Percentiles rank a stretch among this genome's conserved stretches.
Evolutionary conservation across 2,797 vertebrate species (phyloP).

Genomic region (Miopithecus talapoin): DNA sequence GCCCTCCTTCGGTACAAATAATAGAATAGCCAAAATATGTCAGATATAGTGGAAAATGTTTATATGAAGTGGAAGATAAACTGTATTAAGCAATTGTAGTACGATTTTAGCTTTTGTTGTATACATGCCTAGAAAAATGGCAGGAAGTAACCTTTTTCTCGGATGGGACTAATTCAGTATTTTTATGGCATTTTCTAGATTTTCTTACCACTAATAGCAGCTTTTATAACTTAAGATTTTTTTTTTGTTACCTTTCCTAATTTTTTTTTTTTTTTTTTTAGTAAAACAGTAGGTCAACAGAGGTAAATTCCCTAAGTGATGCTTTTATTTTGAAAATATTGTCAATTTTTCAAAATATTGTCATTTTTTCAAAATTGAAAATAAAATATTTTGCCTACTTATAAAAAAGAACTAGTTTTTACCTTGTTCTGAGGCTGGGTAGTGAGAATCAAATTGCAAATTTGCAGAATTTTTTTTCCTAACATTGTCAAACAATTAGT

Average conservation of each 20-base stretch:
- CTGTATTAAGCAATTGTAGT: not conserved
- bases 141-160: not conserved
- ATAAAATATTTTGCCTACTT: not conserved
- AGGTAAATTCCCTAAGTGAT: not conserved
- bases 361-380: not conserved
- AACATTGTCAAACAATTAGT: not conserved
- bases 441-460: not conserved
- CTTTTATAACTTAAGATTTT: not conserved
- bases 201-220: not conserved
- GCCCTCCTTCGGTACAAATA: not conserved
- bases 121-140: not conserved
- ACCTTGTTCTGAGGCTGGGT: not conserved
- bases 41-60: not conserved
- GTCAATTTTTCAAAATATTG: not conserved
- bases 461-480: not conserved
- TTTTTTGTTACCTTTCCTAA: not conserved
- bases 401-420: not conserved
- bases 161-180: not conserved
- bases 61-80: not conserved
- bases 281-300: not conserved
- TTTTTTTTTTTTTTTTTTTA: not conserved
- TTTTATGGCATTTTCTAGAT: not conserved
- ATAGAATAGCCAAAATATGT: not conserved
- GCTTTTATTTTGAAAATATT: not conserved
- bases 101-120: not conserved